Percentiles rank a stretch among this genome's conserved stretches.
These are phyloP conservation scores for Nephrotoma guestfalica DNA, from an alignment of 2,888 invertebrate species.

Conservation along the genomic window DNA sequence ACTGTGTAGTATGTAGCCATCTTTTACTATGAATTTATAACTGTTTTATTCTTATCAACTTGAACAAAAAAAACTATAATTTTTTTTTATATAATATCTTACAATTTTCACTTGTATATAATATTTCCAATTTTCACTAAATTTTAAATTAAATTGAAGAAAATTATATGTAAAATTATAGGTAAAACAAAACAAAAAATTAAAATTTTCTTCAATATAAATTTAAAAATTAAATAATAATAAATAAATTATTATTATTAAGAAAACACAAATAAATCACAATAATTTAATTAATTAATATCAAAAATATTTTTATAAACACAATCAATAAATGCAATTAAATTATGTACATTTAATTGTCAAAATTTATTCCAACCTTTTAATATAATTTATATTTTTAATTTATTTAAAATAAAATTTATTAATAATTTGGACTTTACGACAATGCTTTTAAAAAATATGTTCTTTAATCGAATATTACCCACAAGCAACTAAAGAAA, in stretches of 20 bases:
- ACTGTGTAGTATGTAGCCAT: constrained; percentile 12
- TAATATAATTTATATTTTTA: not conserved
- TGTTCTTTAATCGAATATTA: not conserved
- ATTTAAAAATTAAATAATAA: not conserved
- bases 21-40: constrained; percentile 4
- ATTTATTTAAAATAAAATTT: not conserved
- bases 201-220: not conserved
- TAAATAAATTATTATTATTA: not conserved
- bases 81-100: not conserved
- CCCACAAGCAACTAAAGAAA: not conserved
- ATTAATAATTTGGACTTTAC: not conserved
- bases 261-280: not conserved
- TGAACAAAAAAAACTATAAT: not conserved
- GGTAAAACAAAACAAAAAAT: not conserved
- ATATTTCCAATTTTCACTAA: not conserved
- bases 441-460: not conserved
- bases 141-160: not conserved
- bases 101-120: not conserved
- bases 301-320: not conserved
- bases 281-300: not conserved
- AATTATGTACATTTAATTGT: not conserved
- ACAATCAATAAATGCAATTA: not conserved
- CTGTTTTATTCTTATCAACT: not conserved
- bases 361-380: not conserved
- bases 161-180: not conserved